Evolutionary conservation across 2,797 vertebrate genomes (phyloP), one percentile per base, ranked within the genome.

Genomic region (Pseudochaenichthys georgianus): DNA sequence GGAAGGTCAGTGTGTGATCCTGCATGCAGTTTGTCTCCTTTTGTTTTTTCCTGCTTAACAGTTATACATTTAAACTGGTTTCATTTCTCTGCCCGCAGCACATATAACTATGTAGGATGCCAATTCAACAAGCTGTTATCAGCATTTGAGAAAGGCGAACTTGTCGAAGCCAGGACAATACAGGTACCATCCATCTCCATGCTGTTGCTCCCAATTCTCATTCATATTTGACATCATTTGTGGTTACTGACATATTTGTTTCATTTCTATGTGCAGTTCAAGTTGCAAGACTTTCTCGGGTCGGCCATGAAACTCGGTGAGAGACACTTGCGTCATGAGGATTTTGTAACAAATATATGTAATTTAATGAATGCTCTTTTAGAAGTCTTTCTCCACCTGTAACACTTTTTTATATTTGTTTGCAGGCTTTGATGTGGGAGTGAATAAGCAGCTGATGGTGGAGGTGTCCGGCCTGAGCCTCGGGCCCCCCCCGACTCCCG

Each of bases 401-500:
- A 38, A 38, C 8, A 38, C 34, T 23, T 19, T 52, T 17, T 38
- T n/a, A 42, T 16, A 38, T 38, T 2, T 4, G 12, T 41, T 38
- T 10, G 47, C 78, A 94, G 88, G 97, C 74, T 98, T 98, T 73
- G 95, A 97, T 77, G 79, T 98, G 75, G 93, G 97, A 0, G 93
- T 98, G 83, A 99, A 96, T 84, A 99, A 99, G 94, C 95, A 96
- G 84, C 83, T 99, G 80, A 97, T 98, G 97, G 93, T 72, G 1
- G 84, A 94, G 60, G 48, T 97, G 78, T 99, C 98, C 3, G 97
- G 96, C 54, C 89, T 99, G 85, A 70, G 77, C 9, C 93, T 99
- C 89, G 98, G 98, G 15, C 97, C 97, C 5, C 5, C 97, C 98
- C 5, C 96, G 97, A 8, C 95, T 96, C 65, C 98, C 98, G 0